Conservation (phyloP, 2,797 vertebrate species). For the Neomorphus geoffroyi region DNA sequence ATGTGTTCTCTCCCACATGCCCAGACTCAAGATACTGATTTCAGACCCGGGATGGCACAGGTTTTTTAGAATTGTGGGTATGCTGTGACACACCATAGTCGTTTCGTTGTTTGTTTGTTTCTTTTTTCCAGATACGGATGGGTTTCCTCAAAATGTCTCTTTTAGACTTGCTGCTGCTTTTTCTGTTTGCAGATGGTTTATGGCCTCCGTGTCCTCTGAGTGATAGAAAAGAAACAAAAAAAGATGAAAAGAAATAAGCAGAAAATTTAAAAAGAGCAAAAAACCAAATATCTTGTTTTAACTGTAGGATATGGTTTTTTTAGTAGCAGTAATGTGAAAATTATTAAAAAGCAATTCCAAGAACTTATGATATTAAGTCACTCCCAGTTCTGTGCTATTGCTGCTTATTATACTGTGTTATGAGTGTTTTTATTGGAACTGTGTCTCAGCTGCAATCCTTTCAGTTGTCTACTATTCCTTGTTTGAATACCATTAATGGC, state of each 20-base stretch:
- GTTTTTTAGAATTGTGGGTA: not conserved
- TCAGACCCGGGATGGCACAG: not conserved
- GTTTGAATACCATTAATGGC: accelerated
- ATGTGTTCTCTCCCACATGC: not conserved
- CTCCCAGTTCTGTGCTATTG: not conserved
- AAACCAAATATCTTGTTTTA: not conserved
- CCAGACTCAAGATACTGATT: not conserved
- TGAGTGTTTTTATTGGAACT: not conserved
- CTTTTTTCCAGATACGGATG: not conserved
- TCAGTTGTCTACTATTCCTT: not conserved
- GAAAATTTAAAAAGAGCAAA: not conserved
- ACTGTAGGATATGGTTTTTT: not conserved
- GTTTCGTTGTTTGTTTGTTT: too few species aligned
- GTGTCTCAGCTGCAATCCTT: not conserved
- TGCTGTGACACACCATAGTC: not conserved
- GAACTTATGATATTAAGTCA: not conserved
- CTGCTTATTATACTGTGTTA: not conserved
- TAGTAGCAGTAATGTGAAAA: not conserved
- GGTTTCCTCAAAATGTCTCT: not conserved
- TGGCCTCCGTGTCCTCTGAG: not conserved
- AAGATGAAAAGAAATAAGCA: not conserved
- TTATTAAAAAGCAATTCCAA: not conserved
- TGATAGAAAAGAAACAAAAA: not conserved
- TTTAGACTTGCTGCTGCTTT: not conserved
- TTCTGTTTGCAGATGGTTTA: not conserved